Base-by-base conservation (phyloP, 2,797 vertebrate species). In the Erethizon dorsatum region DNA sequence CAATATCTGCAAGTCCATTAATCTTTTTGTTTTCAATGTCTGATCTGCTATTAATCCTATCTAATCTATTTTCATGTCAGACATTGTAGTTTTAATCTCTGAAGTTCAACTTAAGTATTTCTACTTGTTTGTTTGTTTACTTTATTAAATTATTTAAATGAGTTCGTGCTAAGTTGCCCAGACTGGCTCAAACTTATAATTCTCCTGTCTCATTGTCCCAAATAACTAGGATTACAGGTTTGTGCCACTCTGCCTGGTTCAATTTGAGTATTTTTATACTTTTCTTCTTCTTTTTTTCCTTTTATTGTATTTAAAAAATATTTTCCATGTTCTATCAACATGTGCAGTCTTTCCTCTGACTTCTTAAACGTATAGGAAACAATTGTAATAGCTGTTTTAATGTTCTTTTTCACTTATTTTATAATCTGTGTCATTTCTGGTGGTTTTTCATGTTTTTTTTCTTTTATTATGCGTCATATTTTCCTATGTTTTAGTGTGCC, bases 381-480 rank as follows among this genome's bases (percentile, higher is more conserved):
- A 20, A 47, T 86, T 61, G 71, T 26, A n/a, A 52, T 50, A 54
- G 61, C 20, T n/a, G 1, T 87, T 89, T 47, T n/a, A n/a, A 28
- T 84, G 31, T 10, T 37, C 22, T 67, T 73, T 31, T 56, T 26
- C 4, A 31, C 15, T 78, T 67, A 94, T 69, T 88, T 33, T 28
- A 28, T 59, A 47, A 26, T 22, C 12, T 73, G 26, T 45, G 54
- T 28, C 31, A 54, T 88, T 96, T 73, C 63, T 73, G 41, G n/a
- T 69, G 52, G 33, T 11, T 77, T 92, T 96, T 71, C 13, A 33
- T 75, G 57, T 83, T 96, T 91, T 11, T 13, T 18, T 54, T 47
- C 52, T 50, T 26, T 56, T 28, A 20, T 28, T 6, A 37, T 26
- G 47, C 9, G 33, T 59, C 26, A 7, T 75, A 33, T 50, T 83